These are phyloP conservation scores for Oryctolagus cuniculus DNA, from an alignment of 2,113 vertebrate species.

Conservation along the genomic window mOryCun1.1 NC_091449.1:64931501-64932000, in stretches of 20 bases:
- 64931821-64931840: background rate
- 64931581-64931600: background rate
- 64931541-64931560: slow-evolving; percentile 61
- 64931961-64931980: too few relatives aligned
- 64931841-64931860: background rate
- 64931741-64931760: background rate
- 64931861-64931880: background rate
- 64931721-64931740: background rate
- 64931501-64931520: slow-evolving; percentile 79
- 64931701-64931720: background rate
- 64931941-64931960: too few relatives aligned
- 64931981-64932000: accelerated
- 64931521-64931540: slow-evolving; percentile 35
- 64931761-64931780: background rate
- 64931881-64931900: background rate
- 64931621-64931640: background rate
- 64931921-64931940: background rate
- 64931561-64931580: background rate
- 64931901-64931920: background rate
- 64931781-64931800: background rate
- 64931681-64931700: background rate
- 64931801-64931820: background rate
- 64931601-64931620: background rate
- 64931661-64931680: background rate
- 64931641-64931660: slow-evolving; percentile 5